These are phyloP conservation scores for Sinotaia quadrata DNA, from an alignment of 2,888 invertebrate genomes.

Conservation along the genomic window DNA sequence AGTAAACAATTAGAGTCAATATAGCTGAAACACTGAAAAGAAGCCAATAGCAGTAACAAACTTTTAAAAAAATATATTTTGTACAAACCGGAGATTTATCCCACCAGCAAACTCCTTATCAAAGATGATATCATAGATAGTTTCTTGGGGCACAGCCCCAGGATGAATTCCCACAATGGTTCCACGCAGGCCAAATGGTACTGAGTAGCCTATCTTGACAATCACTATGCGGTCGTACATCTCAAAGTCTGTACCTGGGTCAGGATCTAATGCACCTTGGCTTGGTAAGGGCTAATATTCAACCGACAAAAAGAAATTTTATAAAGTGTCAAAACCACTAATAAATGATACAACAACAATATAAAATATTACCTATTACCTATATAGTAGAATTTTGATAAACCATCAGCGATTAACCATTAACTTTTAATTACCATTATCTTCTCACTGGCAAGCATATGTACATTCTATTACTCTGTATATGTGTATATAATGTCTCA, in stretches of 20 bases:
- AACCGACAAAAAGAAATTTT: too few relatives aligned
- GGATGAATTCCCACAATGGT: constrained; percentile 81
- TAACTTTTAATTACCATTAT: too few relatives aligned
- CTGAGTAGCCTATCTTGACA: constrained; percentile 81
- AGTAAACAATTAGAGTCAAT: too few relatives aligned
- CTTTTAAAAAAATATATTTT: too few relatives aligned
- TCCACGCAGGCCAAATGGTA: constrained; percentile 87
- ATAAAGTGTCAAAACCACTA: too few relatives aligned
- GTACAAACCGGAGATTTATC: constrained; percentile 74
- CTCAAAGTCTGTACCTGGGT: constrained; percentile 78
- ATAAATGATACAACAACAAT: too few relatives aligned
- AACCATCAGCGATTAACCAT: too few relatives aligned
- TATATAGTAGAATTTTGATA: neutral
- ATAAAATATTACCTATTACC: neutral
- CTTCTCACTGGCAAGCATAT: too few relatives aligned
- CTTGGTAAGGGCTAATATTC: constrained; percentile 67
- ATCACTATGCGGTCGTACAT: constrained; percentile 90
- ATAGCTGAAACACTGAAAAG: too few relatives aligned
- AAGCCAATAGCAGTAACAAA: too few relatives aligned
- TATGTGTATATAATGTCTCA: too few relatives aligned
- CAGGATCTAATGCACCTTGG: constrained; percentile 75
- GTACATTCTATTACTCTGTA: too few relatives aligned
- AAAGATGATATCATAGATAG: constrained; percentile 85
- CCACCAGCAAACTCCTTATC: constrained; percentile 84
- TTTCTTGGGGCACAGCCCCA: constrained; percentile 74